These are phyloP conservation scores for Lathronympha strigana DNA, from an alignment of 2,888 invertebrate species.

Conservation along the genomic window DNA sequence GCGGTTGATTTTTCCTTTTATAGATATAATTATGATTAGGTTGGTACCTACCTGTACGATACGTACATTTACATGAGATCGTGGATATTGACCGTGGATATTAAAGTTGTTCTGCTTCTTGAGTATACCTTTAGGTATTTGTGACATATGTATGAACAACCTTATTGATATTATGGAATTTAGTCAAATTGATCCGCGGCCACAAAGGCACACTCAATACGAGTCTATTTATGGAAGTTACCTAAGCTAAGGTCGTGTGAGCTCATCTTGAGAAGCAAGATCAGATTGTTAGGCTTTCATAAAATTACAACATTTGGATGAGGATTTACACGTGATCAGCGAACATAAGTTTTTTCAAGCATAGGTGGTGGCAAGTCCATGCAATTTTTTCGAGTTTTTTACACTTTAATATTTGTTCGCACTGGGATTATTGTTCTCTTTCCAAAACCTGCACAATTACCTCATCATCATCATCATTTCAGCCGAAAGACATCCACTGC, in stretches of 20 bases:
- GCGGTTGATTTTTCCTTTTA: background rate
- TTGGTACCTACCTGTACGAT: background rate
- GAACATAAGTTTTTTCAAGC: background rate
- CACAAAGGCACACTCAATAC: slow-evolving; percentile 19
- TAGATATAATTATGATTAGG: background rate
- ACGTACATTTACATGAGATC: background rate
- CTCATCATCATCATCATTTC: no score
- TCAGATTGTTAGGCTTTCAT: slow-evolving; percentile 9
- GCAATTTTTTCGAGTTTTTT: no score
- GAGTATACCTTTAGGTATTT: background rate
- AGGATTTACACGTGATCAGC: background rate
- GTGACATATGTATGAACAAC: slow-evolving; percentile 15
- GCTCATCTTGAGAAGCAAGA: slow-evolving; percentile 39
- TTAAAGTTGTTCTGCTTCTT: no score
- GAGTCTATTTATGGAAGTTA: slow-evolving; percentile 58
- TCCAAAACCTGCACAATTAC: no score
- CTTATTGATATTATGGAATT: slow-evolving; percentile 24
- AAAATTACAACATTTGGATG: slow-evolving; percentile 9
- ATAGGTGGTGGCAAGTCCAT: no score
- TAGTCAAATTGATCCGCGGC: slow-evolving; percentile 33
- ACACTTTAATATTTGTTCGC: no score
- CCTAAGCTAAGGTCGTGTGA: slow-evolving; percentile 46
- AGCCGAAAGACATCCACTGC: no score
- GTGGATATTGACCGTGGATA: slow-evolving; percentile 22
- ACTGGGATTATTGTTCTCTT: no score